Evolutionary conservation across 2,888 invertebrate species (phyloP), one percentile per base, ranked within the genome.

Genomic region (Pyrgus malvae): DNA sequence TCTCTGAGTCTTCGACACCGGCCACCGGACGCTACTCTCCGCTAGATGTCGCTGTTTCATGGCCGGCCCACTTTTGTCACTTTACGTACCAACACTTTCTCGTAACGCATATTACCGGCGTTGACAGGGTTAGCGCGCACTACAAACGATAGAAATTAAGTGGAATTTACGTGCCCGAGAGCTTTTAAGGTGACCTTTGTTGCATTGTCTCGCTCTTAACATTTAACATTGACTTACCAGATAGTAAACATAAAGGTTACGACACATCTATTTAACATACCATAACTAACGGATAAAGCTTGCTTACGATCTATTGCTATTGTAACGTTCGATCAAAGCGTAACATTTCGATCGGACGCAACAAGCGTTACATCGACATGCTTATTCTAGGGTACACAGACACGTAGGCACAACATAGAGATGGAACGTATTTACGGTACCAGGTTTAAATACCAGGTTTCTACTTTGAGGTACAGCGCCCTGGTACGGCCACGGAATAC

Each of bases 11-110:
- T 88, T 89, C 67, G 76, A 77, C 86, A 79, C 86, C 88, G 80
- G 80, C 89, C 89, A 85, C 80, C 88, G 76, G 74, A 79, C 85
- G 70, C 78, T 54, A 54, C 53, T 79, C 73, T 77, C 74, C 71
- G 69, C 72, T 64, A 77, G 76, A 63, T 83, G 74, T 79, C 81
- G 76, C 76, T 80, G 78, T 80, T 82, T 90, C 90, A 90, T 90
- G 89, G 90, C 90, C 88, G 83, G 80, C 86, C 87, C 79, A 83
- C 83, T 85, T 82, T 76, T 76, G 66, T 80, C 83, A 88, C 87
- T 85, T 77, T 73, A 79, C 79, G 74, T 64, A 70, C 75, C 73
- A 81, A 86, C 83, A 88, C 84, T 79, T 73, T 69, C 62, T 64
- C 70, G 69, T 61, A 69, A 72, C 72, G 78, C 86, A 88, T 83